Conservation (phyloP, 2,113 vertebrate genomes). For the Sphyrna mokarran region DNA sequence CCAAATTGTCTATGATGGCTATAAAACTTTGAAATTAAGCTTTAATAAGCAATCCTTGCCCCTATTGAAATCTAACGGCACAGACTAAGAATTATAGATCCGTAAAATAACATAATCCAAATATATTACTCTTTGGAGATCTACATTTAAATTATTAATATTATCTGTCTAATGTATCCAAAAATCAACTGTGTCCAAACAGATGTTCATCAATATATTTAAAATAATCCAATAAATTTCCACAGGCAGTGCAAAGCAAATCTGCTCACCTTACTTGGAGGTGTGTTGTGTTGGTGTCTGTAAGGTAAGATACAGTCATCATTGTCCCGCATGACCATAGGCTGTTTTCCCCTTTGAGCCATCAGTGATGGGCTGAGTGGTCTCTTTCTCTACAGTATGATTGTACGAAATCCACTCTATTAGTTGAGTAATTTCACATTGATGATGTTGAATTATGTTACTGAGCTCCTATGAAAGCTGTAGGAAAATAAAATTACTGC, state of each 20-base stretch:
- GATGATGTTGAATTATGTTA: no score
- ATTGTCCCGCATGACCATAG: no score
- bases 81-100: neutral
- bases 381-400: no score
- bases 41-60: neutral
- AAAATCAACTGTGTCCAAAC: neutral
- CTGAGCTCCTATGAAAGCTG: no score
- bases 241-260: neutral
- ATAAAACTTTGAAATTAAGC: neutral
- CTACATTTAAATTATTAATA: neutral
- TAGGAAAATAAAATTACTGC: no score
- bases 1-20: neutral
- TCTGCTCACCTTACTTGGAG: neutral
- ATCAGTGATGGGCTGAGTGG: no score
- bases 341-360: no score
- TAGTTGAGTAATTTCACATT: no score
- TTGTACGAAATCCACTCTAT: no score
- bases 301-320: no score
- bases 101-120: neutral
- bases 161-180: neutral
- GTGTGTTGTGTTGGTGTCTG: neutral
- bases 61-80: neutral
- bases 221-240: neutral
- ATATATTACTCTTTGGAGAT: neutral
- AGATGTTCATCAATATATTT: neutral